Conservation (phyloP, 2,888 invertebrate species). For the Anorthoa munda region DNA sequence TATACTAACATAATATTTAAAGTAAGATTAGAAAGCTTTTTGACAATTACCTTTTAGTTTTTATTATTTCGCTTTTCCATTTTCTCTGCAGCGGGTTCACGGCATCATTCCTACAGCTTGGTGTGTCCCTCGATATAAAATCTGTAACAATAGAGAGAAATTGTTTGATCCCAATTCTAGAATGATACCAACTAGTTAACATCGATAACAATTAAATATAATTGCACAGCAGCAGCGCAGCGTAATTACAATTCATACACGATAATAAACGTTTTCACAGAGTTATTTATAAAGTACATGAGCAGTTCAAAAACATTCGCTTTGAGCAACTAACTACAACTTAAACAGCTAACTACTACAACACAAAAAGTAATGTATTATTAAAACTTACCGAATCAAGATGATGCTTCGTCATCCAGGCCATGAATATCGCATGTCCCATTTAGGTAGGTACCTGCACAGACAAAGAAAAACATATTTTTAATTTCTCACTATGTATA, state of each 20-base stretch:
- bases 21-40: slow-evolving; percentile 5
- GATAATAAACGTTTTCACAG: slow-evolving; percentile 60
- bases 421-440: slow-evolving; percentile 11
- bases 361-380: slow-evolving; percentile 37
- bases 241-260: slow-evolving; percentile 58
- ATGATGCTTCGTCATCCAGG: slow-evolving; percentile 5
- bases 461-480: slow-evolving; percentile 35
- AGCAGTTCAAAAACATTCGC: slow-evolving; percentile 66
- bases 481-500: background rate
- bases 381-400: slow-evolving; percentile 59
- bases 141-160: slow-evolving; percentile 78
- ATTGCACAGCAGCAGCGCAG: slow-evolving; percentile 71
- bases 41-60: slow-evolving; percentile 60
- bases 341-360: slow-evolving; percentile 46
- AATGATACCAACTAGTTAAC: slow-evolving; percentile 41
- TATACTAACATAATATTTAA: slow-evolving; percentile 34
- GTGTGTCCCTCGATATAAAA: slow-evolving; percentile 15
- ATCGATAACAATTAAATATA: slow-evolving; percentile 53
- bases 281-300: slow-evolving; percentile 35
- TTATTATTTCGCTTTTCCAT: slow-evolving; percentile 2
- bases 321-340: slow-evolving; percentile 63
- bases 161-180: slow-evolving; percentile 67
- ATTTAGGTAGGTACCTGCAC: slow-evolving; percentile 45
- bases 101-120: background rate
- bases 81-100: slow-evolving; percentile 1